Evolutionary conservation across 1,140 invertebrate genomes (phyloP).

Genomic region (Drosophila teissieri): DNA sequence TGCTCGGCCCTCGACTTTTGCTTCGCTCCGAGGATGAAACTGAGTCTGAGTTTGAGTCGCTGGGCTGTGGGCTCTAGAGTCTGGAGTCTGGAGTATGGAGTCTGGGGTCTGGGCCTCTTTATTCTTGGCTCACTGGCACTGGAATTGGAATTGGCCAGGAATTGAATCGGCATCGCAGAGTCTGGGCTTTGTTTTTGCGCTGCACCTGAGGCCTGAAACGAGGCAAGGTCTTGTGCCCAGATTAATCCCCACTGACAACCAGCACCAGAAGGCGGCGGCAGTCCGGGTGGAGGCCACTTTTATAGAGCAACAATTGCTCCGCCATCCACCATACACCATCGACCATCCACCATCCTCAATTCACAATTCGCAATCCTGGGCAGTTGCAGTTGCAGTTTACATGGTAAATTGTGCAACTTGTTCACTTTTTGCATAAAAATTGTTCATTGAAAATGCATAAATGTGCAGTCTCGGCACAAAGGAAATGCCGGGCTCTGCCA

Average conservation of each 20-base stretch:
- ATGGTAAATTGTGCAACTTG: constrained; percentile 83
- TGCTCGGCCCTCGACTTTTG: constrained; percentile 11
- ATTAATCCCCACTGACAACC: constrained; percentile 75
- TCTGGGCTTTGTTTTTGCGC: constrained; percentile 33
- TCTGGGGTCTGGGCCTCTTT: not conserved
- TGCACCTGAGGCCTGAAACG: constrained; percentile 63
- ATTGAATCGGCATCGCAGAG: constrained; percentile 33
- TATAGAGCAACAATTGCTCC: constrained; percentile 79
- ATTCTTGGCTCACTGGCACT: constrained; percentile 1
- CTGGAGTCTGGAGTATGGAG: not conserved
- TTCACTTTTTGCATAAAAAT: constrained; percentile 84
- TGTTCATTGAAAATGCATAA: constrained; percentile 84
- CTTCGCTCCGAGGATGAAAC: constrained; percentile 24
- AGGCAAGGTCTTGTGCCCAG: constrained; percentile 72
- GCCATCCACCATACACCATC: constrained; percentile 20
- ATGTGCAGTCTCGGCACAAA: constrained; percentile 78
- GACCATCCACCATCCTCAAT: constrained; percentile 23
- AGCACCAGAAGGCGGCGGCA: constrained; percentile 12
- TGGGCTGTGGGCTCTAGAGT: too few relatives aligned
- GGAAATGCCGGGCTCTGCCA: constrained; percentile 56
- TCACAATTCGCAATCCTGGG: constrained; percentile 6
- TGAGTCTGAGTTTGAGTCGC: constrained; percentile 25
- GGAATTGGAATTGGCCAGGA: constrained; percentile 15
- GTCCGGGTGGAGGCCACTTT: constrained; percentile 45
- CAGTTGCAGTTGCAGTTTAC: constrained; percentile 68